Evolutionary conservation across 2,113 vertebrate genomes (phyloP), one percentile per base, ranked within the genome.

Genomic region (Colossoma macropomum): DNA sequence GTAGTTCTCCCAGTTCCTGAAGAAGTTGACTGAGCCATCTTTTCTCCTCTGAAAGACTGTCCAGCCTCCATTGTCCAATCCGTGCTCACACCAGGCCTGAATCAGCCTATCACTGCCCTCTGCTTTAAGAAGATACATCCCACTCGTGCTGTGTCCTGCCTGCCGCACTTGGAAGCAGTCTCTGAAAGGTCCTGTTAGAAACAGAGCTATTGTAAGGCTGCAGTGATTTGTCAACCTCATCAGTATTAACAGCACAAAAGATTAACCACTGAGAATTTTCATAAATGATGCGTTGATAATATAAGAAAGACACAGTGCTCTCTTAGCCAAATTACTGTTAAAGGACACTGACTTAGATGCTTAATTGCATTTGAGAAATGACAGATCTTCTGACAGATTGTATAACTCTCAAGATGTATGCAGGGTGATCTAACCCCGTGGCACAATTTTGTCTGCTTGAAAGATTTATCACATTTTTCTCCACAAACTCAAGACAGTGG

Each of bases 1-100:
- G 82, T 99, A 99, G 84, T 95, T 99, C 75, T 99, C 98, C 97
- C 97, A 99, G 45, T 99, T 99, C 77, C 97, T 95, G 91, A 99
- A 99, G 89, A 99, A 99, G 91, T 99, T 99, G 72, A 98, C 96
- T 3, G 98, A 96, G 84, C 98, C 98, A 12, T 99, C 98, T 90
- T 84, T 96, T 87, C 98, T 96, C 80, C 96, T 96, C 90, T 99
- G 98, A 89, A 99, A 96, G 23, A 98, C 97, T 0, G 98, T 97
- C 98, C 98, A 99, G 56, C 98, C 98, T 74, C 97, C 98, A 0
- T 97, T 97, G 83, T 99, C 97, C 88, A 99, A 86, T 88, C 94
- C 93, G 75, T 99, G 97, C 83, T 99, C 98, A 77, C 98, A 99
- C 98, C 98, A 99, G 34, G 96, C 92, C 65, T 99, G 98, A 89